Evolutionary conservation across 2,797 vertebrate species (phyloP), one percentile per base, ranked within the genome.

Genomic region (Phrynocephalus guinanensis): DNA sequence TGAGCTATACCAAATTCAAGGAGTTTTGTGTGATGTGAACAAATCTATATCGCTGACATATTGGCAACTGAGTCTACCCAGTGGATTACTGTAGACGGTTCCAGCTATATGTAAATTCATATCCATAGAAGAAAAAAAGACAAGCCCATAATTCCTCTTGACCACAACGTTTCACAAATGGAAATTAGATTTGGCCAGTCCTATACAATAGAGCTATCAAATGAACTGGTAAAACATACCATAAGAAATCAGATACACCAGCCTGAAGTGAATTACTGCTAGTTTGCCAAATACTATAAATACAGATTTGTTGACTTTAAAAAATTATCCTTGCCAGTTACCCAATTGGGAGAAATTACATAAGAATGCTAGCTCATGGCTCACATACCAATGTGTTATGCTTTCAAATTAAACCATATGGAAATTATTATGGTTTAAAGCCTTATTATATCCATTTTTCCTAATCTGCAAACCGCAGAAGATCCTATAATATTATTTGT

Each of bases 231-330:
- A 83, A 95, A 94, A 89, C 50, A 91, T 87, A 91, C 83, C 75
- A 38, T 85, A 87, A 90, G 93, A 95, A 96, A 95, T 83, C 72
- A 92, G 75, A 94, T 94, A 88, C 71, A 92, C 88, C 76, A 92
- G 91, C 89, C 94, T 94, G 90, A 93, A 94, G 90, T 95, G 93
- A 95, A 91, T 93, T 90, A 83, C 70, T 94, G 88, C 92, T 93
- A 90, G 85, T 94, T 95, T 92, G 93, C 91, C 95, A 95, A 95
- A 95, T 79, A 90, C 86, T 92, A 93, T 94, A 96, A 94, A 87
- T 88, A 93, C 22, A 11, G 81, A 90, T 94, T 88, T 83, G 72
- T 93, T 94, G 90, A 95, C 90, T 95, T 91, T 92, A 92, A 94
- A 93, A 92, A 92, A 94, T 91, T 91, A 94, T 91, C 86, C 86